Evolutionary conservation across 2,888 invertebrate genomes (phyloP).

Genomic region (Allacma fusca): DNA sequence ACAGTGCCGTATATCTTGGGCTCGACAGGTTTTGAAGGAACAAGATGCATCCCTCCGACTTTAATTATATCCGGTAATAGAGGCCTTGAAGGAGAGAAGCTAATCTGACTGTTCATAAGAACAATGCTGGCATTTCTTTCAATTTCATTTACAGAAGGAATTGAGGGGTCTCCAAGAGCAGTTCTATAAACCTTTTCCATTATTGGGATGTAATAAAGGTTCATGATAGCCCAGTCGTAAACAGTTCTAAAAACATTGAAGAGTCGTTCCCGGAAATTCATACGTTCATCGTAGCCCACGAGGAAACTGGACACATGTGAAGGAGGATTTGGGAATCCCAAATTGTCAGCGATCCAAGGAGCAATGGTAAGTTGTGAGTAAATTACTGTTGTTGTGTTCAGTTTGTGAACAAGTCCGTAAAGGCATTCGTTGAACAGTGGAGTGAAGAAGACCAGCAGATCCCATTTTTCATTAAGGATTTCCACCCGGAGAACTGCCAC

Average conservation of each 20-base stretch:
- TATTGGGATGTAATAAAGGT: conserved; percentile 19
- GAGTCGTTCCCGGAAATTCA: conserved; percentile 41
- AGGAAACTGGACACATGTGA: conserved; percentile 42
- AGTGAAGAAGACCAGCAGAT: conserved; percentile 40
- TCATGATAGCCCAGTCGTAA: neutral
- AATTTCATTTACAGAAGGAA: conserved; percentile 57
- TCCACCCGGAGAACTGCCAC: conserved; percentile 33
- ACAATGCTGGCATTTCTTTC: conserved; percentile 58
- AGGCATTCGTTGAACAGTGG: conserved; percentile 45
- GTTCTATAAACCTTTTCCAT: conserved; percentile 34
- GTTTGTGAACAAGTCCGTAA: conserved; percentile 33
- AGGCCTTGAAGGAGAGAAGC: conserved; percentile 53
- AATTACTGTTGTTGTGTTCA: conserved; percentile 30
- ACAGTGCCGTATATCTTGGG: conserved; percentile 65
- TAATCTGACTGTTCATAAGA: conserved; percentile 58
- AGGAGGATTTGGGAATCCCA: conserved; percentile 37
- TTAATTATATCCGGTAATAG: conserved; percentile 59
- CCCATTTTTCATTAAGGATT: conserved; percentile 43
- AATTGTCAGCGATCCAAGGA: neutral
- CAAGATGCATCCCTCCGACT: conserved; percentile 67
- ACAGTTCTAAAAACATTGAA: conserved; percentile 13
- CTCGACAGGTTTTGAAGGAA: conserved; percentile 75
- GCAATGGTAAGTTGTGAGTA: conserved; percentile 18
- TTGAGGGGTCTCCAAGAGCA: conserved; percentile 12
- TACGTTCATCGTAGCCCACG: conserved; percentile 29